Evolutionary conservation across 2,888 invertebrate species (phyloP).

Genomic region (Zygothrica quintamaculata): DNA sequence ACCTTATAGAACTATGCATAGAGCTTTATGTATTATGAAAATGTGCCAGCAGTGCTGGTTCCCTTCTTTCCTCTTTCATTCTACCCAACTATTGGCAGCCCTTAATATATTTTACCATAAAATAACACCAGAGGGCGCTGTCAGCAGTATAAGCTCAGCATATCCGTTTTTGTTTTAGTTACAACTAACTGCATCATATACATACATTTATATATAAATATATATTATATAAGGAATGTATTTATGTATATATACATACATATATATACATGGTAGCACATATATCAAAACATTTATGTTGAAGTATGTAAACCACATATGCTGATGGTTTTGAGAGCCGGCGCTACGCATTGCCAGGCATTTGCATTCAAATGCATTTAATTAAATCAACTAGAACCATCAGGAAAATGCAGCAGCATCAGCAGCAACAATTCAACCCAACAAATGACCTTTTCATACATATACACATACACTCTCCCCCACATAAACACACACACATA

Average conservation of each 20-base stretch:
- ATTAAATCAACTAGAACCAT: constrained; percentile 80
- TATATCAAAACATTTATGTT: constrained; percentile 60
- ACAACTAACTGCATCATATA: constrained; percentile 50
- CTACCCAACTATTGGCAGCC: constrained; percentile 2
- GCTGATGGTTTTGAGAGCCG: constrained; percentile 59
- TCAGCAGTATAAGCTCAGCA: constrained; percentile 72
- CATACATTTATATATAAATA: neutral
- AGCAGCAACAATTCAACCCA: constrained; percentile 29
- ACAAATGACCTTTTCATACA: constrained; percentile 37
- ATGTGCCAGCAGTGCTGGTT: constrained; percentile 21
- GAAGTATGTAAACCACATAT: constrained; percentile 60
- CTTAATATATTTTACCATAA: constrained; percentile 64
- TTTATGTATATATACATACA: constrained; percentile 2
- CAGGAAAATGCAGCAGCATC: constrained; percentile 64
- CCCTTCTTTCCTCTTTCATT: neutral
- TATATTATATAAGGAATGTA: constrained; percentile 31
- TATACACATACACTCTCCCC: constrained; percentile 5
- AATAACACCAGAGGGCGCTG: constrained; percentile 74
- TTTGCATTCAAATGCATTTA: constrained; percentile 81
- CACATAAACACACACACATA: neutral
- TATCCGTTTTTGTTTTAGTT: constrained; percentile 73
- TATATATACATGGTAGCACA: constrained; percentile 19
- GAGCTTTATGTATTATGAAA: constrained; percentile 53
- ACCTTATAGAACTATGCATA: neutral
- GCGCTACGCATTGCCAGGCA: constrained; percentile 65